Evolutionary conservation across 1,140 invertebrate genomes (phyloP).

Genomic region (Drosophila bocki): DNA sequence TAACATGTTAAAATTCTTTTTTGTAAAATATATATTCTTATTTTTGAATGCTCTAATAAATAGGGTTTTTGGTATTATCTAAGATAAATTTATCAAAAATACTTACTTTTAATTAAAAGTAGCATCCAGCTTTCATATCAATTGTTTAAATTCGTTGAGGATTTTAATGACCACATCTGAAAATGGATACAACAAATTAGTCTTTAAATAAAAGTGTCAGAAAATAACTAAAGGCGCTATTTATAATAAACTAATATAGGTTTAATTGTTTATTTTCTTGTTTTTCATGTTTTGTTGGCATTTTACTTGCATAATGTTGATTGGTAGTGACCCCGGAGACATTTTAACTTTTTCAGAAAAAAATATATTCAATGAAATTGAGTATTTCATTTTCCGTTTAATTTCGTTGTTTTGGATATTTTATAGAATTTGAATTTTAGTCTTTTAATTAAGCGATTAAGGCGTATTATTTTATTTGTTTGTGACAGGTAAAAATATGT

Average conservation of each 20-base stretch:
- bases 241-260: background rate
- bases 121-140: background rate
- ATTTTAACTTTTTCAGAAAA: background rate
- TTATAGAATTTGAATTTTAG: too few species aligned
- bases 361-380: background rate
- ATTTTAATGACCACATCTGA: background rate
- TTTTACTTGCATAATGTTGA: background rate
- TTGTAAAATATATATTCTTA: too few species aligned
- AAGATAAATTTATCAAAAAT: background rate
- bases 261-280: background rate
- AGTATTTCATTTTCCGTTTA: background rate
- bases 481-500: too few species aligned
- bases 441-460: too few species aligned
- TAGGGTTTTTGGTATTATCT: background rate
- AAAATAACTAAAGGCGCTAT: background rate
- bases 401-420: too few species aligned
- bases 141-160: background rate
- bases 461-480: too few species aligned
- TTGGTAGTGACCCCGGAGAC: background rate
- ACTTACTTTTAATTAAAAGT: background rate
- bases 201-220: background rate
- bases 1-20: background rate
- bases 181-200: background rate
- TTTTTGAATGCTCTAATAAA: background rate
- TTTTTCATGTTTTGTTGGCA: background rate